Conservation (phyloP, 2,113 vertebrate genomes). For the Chlorodrepanis virens region DNA sequence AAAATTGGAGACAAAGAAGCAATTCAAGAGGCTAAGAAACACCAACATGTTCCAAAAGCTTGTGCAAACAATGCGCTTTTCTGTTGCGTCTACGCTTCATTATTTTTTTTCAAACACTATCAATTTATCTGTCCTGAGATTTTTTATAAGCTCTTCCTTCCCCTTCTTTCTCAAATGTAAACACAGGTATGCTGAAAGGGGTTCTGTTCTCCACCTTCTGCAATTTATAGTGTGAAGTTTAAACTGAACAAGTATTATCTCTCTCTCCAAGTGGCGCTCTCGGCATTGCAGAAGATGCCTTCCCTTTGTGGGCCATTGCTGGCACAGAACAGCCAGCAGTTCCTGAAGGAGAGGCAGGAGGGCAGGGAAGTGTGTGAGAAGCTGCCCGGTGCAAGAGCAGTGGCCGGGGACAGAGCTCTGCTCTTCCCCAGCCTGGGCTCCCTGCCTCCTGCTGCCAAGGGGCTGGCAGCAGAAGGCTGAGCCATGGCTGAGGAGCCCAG, state of each 20-base stretch:
- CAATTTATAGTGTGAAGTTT: background rate
- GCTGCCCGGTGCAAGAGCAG: background rate
- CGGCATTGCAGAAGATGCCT: background rate
- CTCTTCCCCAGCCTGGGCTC: background rate
- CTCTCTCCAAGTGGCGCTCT: background rate
- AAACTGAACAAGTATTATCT: background rate
- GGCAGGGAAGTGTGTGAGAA: rapidly evolving
- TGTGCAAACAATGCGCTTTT: background rate
- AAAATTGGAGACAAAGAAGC: background rate
- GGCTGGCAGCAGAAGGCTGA: too few species aligned
- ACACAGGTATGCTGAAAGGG: background rate
- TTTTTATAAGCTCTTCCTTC: background rate
- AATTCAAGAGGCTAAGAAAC: background rate
- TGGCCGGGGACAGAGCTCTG: background rate
- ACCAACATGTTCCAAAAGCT: background rate
- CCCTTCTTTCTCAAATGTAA: background rate
- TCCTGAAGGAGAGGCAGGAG: background rate
- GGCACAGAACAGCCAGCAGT: background rate
- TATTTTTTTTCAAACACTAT: background rate
- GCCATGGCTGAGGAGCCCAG: too few species aligned
- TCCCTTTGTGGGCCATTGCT: rapidly evolving
- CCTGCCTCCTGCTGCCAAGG: background rate
- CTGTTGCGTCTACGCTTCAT: background rate
- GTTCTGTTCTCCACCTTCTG: background rate
- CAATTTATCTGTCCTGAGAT: background rate